phyloP scores from a whole-genome alignment of 2,888 invertebrate genomes.

The Altica lythri region DNA sequence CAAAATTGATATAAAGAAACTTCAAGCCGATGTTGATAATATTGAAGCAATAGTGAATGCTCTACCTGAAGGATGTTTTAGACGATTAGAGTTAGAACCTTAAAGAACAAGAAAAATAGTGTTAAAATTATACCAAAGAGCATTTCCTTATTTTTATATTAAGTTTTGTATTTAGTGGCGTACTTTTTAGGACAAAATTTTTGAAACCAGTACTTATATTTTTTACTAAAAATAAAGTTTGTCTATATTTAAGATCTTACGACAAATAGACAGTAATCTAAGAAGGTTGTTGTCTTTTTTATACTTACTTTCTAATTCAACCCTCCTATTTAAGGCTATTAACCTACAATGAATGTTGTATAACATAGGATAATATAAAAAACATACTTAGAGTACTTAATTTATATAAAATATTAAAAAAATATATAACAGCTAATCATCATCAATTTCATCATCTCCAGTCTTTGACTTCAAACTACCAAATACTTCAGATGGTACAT shows the following conservation, averaged over 20 bases:
- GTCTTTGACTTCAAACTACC: constrained; percentile 69
- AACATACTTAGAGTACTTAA: constrained; percentile 10
- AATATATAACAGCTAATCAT: constrained; percentile 3
- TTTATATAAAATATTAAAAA: constrained; percentile 2
- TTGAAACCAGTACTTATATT: constrained; percentile 10
- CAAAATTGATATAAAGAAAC: constrained; percentile 73
- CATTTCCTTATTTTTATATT: constrained; percentile 28
- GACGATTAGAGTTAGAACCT: constrained; percentile 76
- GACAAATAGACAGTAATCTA: too few species aligned
- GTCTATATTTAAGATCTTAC: too few species aligned
- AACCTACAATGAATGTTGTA: background rate
- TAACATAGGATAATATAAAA: constrained; percentile 2
- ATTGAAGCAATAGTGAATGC: constrained; percentile 80
- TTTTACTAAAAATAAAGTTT: constrained; percentile 5
- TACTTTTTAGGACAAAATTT: constrained; percentile 19
- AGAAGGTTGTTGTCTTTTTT: background rate
- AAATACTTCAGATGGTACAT: constrained; percentile 89
- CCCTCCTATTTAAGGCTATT: too few species aligned
- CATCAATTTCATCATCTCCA: constrained; percentile 26
- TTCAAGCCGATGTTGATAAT: constrained; percentile 79
- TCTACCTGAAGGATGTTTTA: constrained; percentile 81
- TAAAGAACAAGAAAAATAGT: constrained; percentile 41
- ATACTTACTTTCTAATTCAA: too few species aligned
- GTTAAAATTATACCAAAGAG: constrained; percentile 36
- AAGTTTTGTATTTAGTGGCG: constrained; percentile 30